Base-by-base conservation (phyloP, 2,113 vertebrate species). In the Tenebrosternarchus preto region DNA sequence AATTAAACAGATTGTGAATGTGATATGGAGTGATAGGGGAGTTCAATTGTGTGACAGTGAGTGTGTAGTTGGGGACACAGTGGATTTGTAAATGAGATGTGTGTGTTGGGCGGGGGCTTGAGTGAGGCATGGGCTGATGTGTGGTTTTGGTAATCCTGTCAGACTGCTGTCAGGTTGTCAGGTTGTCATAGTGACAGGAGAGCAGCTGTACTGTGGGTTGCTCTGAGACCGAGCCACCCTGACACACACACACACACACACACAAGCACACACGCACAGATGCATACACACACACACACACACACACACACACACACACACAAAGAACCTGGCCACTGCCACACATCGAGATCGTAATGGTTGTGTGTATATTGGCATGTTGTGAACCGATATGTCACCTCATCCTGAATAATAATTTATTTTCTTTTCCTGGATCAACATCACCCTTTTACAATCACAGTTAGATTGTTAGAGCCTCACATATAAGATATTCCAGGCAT, bases 141-240 rank as follows among this genome's bases (percentile, higher is more conserved):
- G 86, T 83, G 83, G 82, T 85, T 88, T 24, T 60, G 72, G 84
- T 87, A 82, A 71, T 85, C 86, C 85, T 89, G 88, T 86, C 88
- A 85, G 86, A 81, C 80, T 86, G 86, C 89, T 86, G 89, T 88
- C 89, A 88, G 81, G 74, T 80, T 90, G 88, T 90, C 91, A 92
- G 77, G 81, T 50, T 50, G 39, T 86, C 86, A 81, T 82, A 78
- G 84, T 90, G 77, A 80, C 77, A 75, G 74, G 86, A 87, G 84
- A 88, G 83, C 88, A 88, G 86, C 82, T 88, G 74, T 83, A 68
- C 31, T 22, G 27, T 29, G 43, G 9, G 63, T 46, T 64, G 60
- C 57, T 43, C 53, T 22, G 20, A 69, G 70, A 59, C 61, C 66
- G 50, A 56, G 76, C 50, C 60, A 81, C 33, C 22, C 46, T 43